These are phyloP conservation scores for Tachysurus fulvidraco DNA, from an alignment of 2,113 vertebrate genomes.

Conservation along the genomic window DNA sequence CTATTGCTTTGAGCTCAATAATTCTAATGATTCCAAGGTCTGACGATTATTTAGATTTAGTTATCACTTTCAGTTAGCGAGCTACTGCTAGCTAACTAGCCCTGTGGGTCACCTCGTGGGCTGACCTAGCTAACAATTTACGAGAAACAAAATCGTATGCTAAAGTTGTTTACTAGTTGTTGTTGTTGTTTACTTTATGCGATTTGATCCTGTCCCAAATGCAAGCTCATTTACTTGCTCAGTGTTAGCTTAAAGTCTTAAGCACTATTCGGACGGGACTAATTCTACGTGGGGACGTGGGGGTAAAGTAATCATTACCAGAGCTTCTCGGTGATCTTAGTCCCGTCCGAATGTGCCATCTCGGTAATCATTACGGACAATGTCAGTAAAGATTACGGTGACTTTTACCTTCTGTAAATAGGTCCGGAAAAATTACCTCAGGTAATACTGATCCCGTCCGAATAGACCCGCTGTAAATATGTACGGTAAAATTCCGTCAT, in stretches of 20 bases:
- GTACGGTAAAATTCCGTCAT: too few species aligned
- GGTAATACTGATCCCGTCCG: too few species aligned
- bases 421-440: too few species aligned
- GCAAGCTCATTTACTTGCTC: background rate
- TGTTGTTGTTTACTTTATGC: background rate
- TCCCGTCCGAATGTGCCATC: too few species aligned
- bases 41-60: background rate
- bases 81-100: background rate
- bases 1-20: background rate
- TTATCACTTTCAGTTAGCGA: background rate
- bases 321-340: too few species aligned
- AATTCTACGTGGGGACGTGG: too few species aligned
- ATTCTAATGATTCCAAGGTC: background rate
- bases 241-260: background rate
- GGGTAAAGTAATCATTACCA: too few species aligned
- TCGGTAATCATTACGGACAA: too few species aligned
- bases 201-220: background rate
- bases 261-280: too few species aligned
- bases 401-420: too few species aligned
- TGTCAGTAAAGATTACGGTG: too few species aligned
- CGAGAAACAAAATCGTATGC: background rate
- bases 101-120: background rate
- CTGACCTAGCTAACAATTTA: background rate
- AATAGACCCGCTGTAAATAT: too few species aligned
- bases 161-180: background rate